A percentile compares a stretch with the other conserved stretches of the same genome.
These are phyloP conservation scores for Stramonita haemastoma DNA, from an alignment of 2,888 invertebrate species.

Conservation along the genomic window DNA sequence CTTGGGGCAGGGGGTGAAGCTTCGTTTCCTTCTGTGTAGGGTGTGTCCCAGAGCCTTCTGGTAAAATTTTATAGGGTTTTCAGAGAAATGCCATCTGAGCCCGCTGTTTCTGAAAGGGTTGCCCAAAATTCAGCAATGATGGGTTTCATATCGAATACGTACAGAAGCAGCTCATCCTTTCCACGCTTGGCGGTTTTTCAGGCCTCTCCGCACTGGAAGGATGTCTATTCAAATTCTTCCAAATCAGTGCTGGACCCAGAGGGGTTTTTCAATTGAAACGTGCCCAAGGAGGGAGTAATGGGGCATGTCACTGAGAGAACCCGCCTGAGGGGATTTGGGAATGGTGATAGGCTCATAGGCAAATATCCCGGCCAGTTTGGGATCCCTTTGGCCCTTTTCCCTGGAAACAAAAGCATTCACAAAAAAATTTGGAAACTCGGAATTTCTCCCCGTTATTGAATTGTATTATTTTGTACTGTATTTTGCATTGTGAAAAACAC, in stretches of 20 bases:
- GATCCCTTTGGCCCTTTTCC: neutral
- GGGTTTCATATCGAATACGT: no score
- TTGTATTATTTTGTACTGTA: no score
- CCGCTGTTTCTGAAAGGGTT: neutral
- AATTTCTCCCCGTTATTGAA: neutral
- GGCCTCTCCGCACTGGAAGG: neutral
- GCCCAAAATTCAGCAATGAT: neutral
- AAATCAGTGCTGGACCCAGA: neutral
- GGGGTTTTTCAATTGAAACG: neutral
- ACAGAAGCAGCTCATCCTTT: no score
- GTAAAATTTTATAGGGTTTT: neutral
- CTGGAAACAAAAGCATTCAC: neutral
- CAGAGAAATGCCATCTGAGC: neutral
- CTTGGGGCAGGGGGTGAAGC: neutral
- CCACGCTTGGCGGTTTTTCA: no score
- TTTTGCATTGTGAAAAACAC: no score
- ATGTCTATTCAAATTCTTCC: neutral
- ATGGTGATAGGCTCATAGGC: neutral
- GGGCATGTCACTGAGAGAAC: neutral
- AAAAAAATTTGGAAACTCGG: neutral
- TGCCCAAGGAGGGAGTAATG: neutral
- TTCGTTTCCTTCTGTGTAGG: neutral
- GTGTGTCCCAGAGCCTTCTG: neutral
- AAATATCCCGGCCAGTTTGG: neutral
- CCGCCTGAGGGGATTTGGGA: slow-evolving; percentile 6